A percentile compares a stretch with the other conserved stretches of the same genome.
Conservation (phyloP, 2,888 invertebrate genomes). For the Andrena minutula region DNA sequence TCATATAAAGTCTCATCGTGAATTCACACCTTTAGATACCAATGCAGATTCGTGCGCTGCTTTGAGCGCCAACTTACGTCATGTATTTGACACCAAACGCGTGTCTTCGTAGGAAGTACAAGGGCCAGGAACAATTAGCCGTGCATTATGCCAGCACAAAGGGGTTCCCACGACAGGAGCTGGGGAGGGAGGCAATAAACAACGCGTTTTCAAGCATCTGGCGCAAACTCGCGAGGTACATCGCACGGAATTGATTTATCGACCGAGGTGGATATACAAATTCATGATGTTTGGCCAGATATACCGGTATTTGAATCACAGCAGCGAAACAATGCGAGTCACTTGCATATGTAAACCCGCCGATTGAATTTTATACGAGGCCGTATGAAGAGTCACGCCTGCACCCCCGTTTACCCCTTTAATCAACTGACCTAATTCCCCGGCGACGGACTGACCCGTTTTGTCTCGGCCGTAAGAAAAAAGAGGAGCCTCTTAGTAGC, state of each 20-base stretch:
- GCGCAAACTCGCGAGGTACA: not conserved
- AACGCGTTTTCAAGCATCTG: slow-evolving; percentile 24
- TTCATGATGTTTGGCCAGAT: slow-evolving; percentile 8
- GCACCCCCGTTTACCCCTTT: slow-evolving; percentile 13
- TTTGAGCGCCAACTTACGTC: slow-evolving; percentile 7
- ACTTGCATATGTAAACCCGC: slow-evolving; percentile 15
- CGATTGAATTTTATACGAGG: slow-evolving; percentile 20
- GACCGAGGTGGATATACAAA: slow-evolving; percentile 3
- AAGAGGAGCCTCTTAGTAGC: slow-evolving; percentile 42
- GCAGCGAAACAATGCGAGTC: not conserved
- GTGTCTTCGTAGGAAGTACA: slow-evolving; percentile 25
- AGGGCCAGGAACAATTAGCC: slow-evolving; percentile 46
- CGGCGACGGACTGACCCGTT: slow-evolving; percentile 25
- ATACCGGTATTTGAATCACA: slow-evolving; percentile 14
- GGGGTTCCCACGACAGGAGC: slow-evolving; percentile 25
- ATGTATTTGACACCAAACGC: slow-evolving; percentile 10
- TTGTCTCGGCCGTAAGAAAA: slow-evolving; percentile 37
- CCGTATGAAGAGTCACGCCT: slow-evolving; percentile 1
- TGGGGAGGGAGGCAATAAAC: slow-evolving; percentile 16
- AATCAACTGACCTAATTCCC: slow-evolving; percentile 66
- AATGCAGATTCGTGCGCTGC: not conserved
- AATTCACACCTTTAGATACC: no score
- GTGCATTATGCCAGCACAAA: slow-evolving; percentile 51
- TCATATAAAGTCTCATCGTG: no score
- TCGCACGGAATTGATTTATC: not conserved